A percentile compares a stretch with the other conserved stretches of the same genome.
Evolutionary conservation across 2,113 vertebrate species (phyloP).

Genomic region (Sinocyclocheilus maitianheensis): DNA sequence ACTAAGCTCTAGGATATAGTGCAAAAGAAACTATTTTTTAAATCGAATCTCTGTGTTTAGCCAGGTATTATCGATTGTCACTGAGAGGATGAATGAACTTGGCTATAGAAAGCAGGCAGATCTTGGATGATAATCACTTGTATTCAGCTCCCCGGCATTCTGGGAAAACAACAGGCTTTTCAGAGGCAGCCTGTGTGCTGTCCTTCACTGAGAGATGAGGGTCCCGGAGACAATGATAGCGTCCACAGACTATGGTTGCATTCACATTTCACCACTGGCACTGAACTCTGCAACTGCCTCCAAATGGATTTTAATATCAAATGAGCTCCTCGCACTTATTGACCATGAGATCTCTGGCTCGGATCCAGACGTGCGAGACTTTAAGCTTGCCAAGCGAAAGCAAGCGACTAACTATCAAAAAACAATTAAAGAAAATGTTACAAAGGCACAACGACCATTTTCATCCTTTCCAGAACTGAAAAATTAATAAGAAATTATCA

Average conservation of each 20-base stretch:
- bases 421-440: constrained; percentile 20
- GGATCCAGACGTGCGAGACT: background rate
- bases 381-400: constrained; percentile 16
- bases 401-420: constrained; percentile 8
- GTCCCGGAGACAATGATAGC: constrained; percentile 25
- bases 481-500: constrained; percentile 23
- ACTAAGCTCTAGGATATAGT: background rate
- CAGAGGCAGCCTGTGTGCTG: background rate
- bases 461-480: constrained; percentile 12
- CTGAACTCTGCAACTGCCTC: constrained; percentile 13
- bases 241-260: constrained; percentile 1
- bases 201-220: constrained; percentile 21
- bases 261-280: constrained; percentile 38
- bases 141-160: constrained; percentile 30
- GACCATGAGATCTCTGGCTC: constrained; percentile 14
- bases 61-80: constrained; percentile 53
- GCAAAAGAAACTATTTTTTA: background rate
- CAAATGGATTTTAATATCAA: constrained; percentile 37
- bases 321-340: constrained; percentile 22
- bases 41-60: constrained; percentile 25
- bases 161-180: constrained; percentile 41
- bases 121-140: constrained; percentile 44
- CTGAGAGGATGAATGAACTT: constrained; percentile 43
- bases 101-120: constrained; percentile 47
- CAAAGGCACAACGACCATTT: constrained; percentile 10